Conservation (phyloP, 2,888 invertebrate species). For the Psococerastis gibbosa region DNA sequence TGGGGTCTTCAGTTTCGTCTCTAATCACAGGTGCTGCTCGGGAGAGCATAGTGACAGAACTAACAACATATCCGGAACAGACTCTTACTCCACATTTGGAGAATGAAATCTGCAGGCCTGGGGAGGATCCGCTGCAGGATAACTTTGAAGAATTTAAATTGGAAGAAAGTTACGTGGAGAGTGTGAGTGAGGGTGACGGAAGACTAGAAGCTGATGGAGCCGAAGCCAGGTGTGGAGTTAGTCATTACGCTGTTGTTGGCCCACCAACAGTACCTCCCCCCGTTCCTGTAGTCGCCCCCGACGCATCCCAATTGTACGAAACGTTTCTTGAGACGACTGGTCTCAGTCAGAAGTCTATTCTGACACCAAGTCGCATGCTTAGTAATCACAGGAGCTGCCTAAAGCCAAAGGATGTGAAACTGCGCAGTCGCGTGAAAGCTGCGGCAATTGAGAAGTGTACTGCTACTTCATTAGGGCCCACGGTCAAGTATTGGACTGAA, state of each 20-base stretch:
- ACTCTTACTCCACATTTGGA: constrained; percentile 18
- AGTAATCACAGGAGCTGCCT: constrained; percentile 58
- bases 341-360: constrained; percentile 57
- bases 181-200: constrained; percentile 15
- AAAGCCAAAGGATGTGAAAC: constrained; percentile 60
- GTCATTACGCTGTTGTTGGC: constrained; percentile 25
- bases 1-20: constrained; percentile 16
- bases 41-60: constrained; percentile 16
- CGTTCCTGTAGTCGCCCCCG: constrained; percentile 18
- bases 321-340: constrained; percentile 62
- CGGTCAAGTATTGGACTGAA: constrained; percentile 29
- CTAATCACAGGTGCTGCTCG: constrained; percentile 16
- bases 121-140: constrained; percentile 34
- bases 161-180: constrained; percentile 43
- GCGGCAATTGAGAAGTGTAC: constrained; percentile 32
- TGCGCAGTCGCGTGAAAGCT: constrained; percentile 45
- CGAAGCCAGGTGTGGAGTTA: constrained; percentile 24
- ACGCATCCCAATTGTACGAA: constrained; percentile 38
- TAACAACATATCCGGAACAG: constrained; percentile 16
- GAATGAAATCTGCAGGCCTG: constrained; percentile 9
- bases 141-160: constrained; percentile 65
- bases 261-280: constrained; percentile 25
- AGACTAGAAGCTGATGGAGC: constrained; percentile 24
- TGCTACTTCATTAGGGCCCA: constrained; percentile 18
- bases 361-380: constrained; percentile 44